phyloP scores from a whole-genome alignment of 2,888 invertebrate species.

The Eledone cirrhosa region DNA sequence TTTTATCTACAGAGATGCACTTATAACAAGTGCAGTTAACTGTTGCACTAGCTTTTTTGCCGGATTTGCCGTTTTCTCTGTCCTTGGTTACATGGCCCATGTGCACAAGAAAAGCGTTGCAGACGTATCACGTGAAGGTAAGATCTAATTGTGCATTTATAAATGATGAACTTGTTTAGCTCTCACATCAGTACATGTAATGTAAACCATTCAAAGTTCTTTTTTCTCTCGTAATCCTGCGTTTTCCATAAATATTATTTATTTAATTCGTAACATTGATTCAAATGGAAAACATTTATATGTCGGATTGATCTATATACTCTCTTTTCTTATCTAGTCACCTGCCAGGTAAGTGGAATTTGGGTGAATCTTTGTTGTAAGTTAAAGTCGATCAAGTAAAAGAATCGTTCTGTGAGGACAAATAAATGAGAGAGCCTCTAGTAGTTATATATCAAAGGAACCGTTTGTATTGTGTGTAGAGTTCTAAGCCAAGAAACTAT shows the following conservation, averaged over 20 bases:
- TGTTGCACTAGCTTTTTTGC: conserved; percentile 63
- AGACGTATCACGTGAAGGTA: conserved; percentile 84
- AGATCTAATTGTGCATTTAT: not conserved
- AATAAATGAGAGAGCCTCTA: too few relatives aligned
- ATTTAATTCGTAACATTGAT: not conserved
- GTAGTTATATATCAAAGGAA: too few relatives aligned
- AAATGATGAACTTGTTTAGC: too few relatives aligned
- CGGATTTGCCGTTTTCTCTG: conserved; percentile 66
- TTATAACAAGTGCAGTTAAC: conserved; percentile 61
- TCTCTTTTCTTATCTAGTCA: too few relatives aligned
- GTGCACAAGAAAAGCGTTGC: conserved; percentile 86
- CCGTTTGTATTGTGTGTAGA: not conserved
- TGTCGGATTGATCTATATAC: too few relatives aligned
- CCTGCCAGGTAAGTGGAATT: too few relatives aligned
- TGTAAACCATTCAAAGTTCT: not conserved
- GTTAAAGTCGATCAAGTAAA: too few relatives aligned
- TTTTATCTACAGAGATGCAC: conserved; percentile 55
- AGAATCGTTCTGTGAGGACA: too few relatives aligned
- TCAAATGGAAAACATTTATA: too few relatives aligned
- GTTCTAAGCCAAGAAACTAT: too few relatives aligned
- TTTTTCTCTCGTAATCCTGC: not conserved
- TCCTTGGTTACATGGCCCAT: conserved; percentile 78
- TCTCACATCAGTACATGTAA: not conserved
- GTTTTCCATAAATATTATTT: not conserved
- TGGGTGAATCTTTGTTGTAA: too few relatives aligned